Evolutionary conservation across 2,113 vertebrate genomes (phyloP).

Genomic region (Sterrhoptilus dennistouni): DNA sequence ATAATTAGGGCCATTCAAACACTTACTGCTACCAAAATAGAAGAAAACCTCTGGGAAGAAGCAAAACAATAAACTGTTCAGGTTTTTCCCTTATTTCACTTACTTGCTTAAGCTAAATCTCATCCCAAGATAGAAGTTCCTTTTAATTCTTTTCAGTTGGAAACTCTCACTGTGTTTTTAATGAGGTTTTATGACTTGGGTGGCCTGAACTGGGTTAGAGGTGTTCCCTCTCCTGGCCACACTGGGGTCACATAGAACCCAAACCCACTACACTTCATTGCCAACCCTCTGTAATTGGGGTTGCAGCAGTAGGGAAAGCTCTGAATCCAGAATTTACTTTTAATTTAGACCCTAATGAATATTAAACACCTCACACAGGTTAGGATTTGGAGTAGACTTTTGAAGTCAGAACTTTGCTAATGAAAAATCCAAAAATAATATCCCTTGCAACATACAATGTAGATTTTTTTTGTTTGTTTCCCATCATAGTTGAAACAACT

Average conservation of each 20-base stretch:
- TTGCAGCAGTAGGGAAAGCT: neutral
- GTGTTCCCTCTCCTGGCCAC: neutral
- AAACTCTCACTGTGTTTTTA: neutral
- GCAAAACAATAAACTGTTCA: neutral
- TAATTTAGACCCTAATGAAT: neutral
- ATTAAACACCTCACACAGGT: neutral
- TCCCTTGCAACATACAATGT: neutral
- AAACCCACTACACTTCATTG: neutral
- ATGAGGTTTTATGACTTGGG: neutral
- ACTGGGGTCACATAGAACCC: rapidly evolving
- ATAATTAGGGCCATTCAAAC: neutral
- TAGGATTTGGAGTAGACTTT: neutral
- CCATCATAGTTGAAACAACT: neutral
- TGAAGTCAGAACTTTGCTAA: neutral
- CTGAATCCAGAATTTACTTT: neutral
- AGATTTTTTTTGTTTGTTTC: neutral
- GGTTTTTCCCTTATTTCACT: neutral
- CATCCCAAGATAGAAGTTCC: neutral
- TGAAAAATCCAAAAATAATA: neutral
- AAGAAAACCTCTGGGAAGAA: neutral
- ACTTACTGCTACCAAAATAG: neutral
- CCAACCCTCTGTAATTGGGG: neutral
- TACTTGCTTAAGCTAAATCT: neutral
- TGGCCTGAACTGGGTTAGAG: neutral
- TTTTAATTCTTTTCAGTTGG: neutral